These are phyloP conservation scores for Drosophila subobscura DNA, from an alignment of 1,140 invertebrate genomes.

Conservation along the genomic window DNA sequence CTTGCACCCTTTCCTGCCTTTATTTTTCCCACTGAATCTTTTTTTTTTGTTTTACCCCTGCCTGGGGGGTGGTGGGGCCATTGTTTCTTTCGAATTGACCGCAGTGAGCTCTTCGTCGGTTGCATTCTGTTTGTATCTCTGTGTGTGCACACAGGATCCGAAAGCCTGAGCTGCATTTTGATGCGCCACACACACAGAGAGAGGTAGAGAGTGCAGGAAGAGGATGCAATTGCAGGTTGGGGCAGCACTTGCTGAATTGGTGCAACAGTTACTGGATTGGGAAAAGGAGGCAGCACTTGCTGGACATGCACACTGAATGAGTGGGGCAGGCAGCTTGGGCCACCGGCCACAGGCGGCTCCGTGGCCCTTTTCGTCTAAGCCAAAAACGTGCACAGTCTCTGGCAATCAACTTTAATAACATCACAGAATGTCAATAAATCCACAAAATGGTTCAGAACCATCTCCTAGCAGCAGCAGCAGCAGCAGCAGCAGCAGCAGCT, in stretches of 20 bases:
- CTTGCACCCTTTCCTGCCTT: too few species aligned
- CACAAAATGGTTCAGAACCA: conserved; percentile 66
- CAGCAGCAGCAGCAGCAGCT: neutral
- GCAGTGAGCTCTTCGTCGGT: conserved; percentile 41
- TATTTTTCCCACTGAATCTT: neutral
- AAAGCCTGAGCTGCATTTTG: conserved; percentile 35
- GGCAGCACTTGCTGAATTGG: conserved; percentile 12
- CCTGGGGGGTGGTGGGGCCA: conserved; percentile 41
- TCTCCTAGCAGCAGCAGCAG: conserved; percentile 26
- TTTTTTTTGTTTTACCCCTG: neutral
- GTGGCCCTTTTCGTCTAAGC: conserved; percentile 58
- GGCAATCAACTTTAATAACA: conserved; percentile 82
- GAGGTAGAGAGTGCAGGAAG: conserved; percentile 14
- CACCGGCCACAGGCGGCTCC: conserved; percentile 1
- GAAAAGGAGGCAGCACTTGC: neutral
- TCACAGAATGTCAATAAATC: conserved; percentile 83
- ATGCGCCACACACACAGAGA: conserved; percentile 3
- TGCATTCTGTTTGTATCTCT: conserved; percentile 39
- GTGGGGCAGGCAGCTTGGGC: too few species aligned
- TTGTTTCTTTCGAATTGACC: conserved; percentile 78
- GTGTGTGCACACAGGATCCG: neutral
- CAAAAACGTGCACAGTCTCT: conserved; percentile 77
- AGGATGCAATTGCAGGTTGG: conserved; percentile 8
- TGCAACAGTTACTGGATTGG: neutral
- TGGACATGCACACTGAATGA: conserved; percentile 9